Conservation (phyloP, 2,797 vertebrate genomes). For the Cottoperca gobio region DNA sequence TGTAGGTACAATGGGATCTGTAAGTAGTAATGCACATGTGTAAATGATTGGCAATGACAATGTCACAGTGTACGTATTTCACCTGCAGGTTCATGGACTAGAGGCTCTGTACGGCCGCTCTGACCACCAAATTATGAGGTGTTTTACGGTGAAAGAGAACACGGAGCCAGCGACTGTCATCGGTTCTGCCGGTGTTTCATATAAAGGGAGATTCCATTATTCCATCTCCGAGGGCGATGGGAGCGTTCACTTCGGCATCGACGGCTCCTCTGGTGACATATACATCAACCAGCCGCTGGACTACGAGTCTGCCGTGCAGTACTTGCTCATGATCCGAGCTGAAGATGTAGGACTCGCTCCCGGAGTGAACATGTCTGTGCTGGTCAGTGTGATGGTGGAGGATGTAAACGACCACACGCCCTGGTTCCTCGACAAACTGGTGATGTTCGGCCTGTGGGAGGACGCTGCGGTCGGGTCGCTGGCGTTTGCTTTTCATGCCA, state of each 20-base stretch:
- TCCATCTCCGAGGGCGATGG: slow-evolving; percentile 84
- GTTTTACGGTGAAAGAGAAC: slow-evolving; percentile 89
- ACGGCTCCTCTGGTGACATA: slow-evolving; percentile 87
- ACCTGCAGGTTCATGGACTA: slow-evolving; percentile 86
- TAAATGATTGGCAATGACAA: too few relatives aligned
- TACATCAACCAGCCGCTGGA: slow-evolving; percentile 90
- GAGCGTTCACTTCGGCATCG: slow-evolving; percentile 86
- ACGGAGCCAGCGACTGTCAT: slow-evolving; percentile 84
- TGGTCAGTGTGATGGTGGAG: slow-evolving; percentile 87
- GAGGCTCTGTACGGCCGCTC: slow-evolving; percentile 56
- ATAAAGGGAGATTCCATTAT: slow-evolving; percentile 78
- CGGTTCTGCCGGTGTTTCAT: slow-evolving; percentile 78
- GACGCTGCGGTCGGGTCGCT: slow-evolving; percentile 84
- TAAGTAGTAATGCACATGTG: too few relatives aligned
- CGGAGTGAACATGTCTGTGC: slow-evolving; percentile 83
- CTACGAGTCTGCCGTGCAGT: slow-evolving; percentile 88
- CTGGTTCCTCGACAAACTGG: slow-evolving; percentile 86
- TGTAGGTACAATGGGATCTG: too few relatives aligned
- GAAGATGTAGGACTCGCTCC: slow-evolving; percentile 73
- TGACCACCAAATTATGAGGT: slow-evolving; percentile 76
- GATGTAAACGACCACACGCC: slow-evolving; percentile 92
- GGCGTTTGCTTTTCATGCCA: slow-evolving; percentile 89
- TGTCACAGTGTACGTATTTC: neutral
- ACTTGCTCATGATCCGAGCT: slow-evolving; percentile 84
- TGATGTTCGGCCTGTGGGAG: slow-evolving; percentile 88